Conservation (phyloP, 2,113 vertebrate species). For the Clupea harengus region DNA sequence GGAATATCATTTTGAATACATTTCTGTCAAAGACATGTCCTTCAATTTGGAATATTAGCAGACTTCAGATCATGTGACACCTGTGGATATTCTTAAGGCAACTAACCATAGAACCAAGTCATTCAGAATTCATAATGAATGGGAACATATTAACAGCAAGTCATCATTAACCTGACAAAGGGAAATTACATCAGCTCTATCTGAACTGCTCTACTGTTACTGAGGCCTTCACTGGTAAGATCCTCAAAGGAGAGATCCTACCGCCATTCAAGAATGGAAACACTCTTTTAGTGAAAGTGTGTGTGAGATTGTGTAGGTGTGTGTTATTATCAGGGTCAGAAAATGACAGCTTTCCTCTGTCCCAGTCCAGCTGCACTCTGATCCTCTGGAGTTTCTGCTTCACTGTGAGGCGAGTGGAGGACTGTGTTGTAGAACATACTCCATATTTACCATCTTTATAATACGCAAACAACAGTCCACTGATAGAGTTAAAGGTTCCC, state of each 20-base stretch:
- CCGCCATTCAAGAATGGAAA: slow-evolving; percentile 24
- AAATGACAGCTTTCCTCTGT: slow-evolving; percentile 32
- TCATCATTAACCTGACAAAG: too few relatives aligned
- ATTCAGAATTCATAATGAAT: too few relatives aligned
- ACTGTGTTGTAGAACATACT: slow-evolving; percentile 3
- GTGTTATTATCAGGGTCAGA: slow-evolving; percentile 33
- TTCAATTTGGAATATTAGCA: too few relatives aligned
- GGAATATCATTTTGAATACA: too few relatives aligned
- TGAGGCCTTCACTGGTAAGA: slow-evolving; percentile 7
- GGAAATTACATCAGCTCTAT: background rate
- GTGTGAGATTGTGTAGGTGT: slow-evolving; percentile 30
- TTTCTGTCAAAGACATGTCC: background rate
- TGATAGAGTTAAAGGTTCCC: background rate
- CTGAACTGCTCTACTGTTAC: background rate
- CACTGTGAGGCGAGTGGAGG: background rate
- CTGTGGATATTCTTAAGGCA: too few relatives aligned
- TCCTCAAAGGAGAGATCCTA: background rate
- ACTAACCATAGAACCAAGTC: too few relatives aligned
- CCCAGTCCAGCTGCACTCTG: slow-evolving; percentile 32
- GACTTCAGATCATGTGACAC: too few relatives aligned
- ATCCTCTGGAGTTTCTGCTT: slow-evolving; percentile 20
- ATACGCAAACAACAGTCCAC: slow-evolving; percentile 25
- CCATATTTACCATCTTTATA: slow-evolving; percentile 7
- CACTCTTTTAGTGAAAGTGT: slow-evolving; percentile 32
- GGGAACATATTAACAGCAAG: background rate